phyloP scores from a whole-genome alignment of 2,113 vertebrate genomes.

The Paralichthys olivaceus region DNA sequence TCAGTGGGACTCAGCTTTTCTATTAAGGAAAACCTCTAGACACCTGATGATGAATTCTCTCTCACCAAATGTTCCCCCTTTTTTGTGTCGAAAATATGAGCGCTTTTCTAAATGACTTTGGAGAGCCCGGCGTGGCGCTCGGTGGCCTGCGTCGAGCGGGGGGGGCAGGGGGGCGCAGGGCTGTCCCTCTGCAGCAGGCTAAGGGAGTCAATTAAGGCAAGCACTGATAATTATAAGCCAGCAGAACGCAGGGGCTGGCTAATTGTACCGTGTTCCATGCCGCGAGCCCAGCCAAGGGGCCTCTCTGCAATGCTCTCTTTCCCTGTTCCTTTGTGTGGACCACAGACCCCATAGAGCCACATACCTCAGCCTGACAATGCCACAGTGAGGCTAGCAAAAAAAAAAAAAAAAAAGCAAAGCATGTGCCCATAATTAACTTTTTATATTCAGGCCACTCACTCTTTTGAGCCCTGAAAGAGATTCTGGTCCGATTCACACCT shows the following conservation, averaged over 20 bases:
- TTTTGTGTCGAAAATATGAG: slow-evolving; percentile 95
- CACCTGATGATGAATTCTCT: slow-evolving; percentile 99
- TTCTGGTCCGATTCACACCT: slow-evolving; percentile 45
- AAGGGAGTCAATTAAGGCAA: slow-evolving; percentile 90
- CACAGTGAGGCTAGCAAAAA: slow-evolving; percentile 62
- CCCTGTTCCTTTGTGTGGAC: slow-evolving; percentile 76
- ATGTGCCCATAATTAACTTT: slow-evolving; percentile 82
- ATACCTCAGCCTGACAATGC: slow-evolving; percentile 73
- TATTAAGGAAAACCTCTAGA: slow-evolving; percentile 99
- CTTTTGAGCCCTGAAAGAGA: slow-evolving; percentile 67
- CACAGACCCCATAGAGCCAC: slow-evolving; percentile 72
- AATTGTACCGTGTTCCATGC: slow-evolving; percentile 83
- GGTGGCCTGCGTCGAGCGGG: slow-evolving; percentile 87
- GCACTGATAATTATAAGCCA: slow-evolving; percentile 92
- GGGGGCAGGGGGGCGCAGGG: slow-evolving; percentile 43
- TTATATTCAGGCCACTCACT: slow-evolving; percentile 72
- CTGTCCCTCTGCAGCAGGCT: slow-evolving; percentile 80
- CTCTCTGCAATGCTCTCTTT: slow-evolving; percentile 66
- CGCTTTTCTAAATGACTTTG: slow-evolving; percentile 98
- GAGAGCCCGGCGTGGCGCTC: slow-evolving; percentile 92
- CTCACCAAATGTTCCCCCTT: slow-evolving; percentile 99
- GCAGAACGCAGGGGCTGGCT: slow-evolving; percentile 85
- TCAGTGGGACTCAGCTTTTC: slow-evolving; percentile 99
- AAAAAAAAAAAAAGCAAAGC: slow-evolving; percentile 62
- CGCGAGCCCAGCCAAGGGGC: slow-evolving; percentile 78